Evolutionary conservation across 1,140 invertebrate species (phyloP).

Genomic region (Trigoniulus corallinus): DNA sequence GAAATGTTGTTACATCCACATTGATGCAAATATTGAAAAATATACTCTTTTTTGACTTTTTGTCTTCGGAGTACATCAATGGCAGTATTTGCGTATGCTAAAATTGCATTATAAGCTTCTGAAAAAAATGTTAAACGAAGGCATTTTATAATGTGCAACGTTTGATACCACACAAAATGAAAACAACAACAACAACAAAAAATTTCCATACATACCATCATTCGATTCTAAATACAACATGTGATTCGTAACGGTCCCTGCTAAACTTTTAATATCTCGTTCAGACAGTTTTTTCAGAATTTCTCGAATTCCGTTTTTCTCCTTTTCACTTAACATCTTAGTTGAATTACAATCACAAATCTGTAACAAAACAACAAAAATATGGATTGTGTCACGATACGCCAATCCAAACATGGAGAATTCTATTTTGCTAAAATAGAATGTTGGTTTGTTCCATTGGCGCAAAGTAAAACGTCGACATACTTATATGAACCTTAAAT

Average conservation of each 20-base stretch:
- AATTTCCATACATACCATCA: background rate
- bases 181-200: background rate
- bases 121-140: background rate
- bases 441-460: background rate
- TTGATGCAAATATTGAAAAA: background rate
- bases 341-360: background rate
- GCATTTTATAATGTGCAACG: background rate
- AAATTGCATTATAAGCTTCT: background rate
- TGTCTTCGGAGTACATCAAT: background rate
- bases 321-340: background rate
- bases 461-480: too few species aligned
- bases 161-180: background rate
- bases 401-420: too few species aligned
- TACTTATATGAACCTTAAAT: too few species aligned
- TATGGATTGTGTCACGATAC: background rate
- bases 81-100: background rate
- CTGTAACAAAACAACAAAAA: background rate
- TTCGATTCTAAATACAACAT: background rate
- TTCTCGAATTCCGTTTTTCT: background rate
- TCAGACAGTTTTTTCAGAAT: background rate
- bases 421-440: too few species aligned
- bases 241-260: background rate
- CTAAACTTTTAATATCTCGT: background rate
- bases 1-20: background rate
- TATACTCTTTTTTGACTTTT: constrained; percentile 1